Evolutionary conservation across 2,888 invertebrate species (phyloP).

Genomic region (Chrysotoxum bicinctum): DNA sequence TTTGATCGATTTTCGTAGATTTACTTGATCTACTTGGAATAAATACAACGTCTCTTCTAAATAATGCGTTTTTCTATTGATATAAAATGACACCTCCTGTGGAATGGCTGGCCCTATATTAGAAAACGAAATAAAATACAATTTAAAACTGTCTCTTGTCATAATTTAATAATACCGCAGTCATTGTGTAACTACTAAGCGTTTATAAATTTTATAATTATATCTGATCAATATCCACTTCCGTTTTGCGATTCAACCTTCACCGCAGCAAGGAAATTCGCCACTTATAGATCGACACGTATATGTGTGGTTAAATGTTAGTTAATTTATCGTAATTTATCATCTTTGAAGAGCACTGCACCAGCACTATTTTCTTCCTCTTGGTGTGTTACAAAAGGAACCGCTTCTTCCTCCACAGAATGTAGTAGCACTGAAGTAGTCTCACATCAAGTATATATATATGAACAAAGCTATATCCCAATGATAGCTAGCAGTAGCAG

Average conservation of each 20-base stretch:
- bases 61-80: no score
- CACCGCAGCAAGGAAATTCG: neutral
- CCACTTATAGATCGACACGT: constrained; percentile 1
- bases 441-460: neutral
- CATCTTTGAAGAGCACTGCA: constrained; percentile 49
- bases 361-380: constrained; percentile 10
- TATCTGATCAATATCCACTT: neutral
- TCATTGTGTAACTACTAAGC: neutral
- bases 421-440: neutral
- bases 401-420: neutral
- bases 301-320: constrained; percentile 15
- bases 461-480: neutral
- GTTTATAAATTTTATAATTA: neutral
- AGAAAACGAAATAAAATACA: no score
- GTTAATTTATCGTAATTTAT: constrained; percentile 60
- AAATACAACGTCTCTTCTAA: no score
- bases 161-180: neutral
- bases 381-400: constrained; percentile 28
- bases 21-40: no score
- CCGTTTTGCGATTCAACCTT: neutral
- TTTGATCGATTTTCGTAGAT: no score
- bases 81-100: no score
- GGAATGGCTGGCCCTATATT: no score
- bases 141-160: no score
- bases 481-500: neutral